Conservation (phyloP, 2,797 vertebrate genomes). For the Coregonus ussuriensis region DNA sequence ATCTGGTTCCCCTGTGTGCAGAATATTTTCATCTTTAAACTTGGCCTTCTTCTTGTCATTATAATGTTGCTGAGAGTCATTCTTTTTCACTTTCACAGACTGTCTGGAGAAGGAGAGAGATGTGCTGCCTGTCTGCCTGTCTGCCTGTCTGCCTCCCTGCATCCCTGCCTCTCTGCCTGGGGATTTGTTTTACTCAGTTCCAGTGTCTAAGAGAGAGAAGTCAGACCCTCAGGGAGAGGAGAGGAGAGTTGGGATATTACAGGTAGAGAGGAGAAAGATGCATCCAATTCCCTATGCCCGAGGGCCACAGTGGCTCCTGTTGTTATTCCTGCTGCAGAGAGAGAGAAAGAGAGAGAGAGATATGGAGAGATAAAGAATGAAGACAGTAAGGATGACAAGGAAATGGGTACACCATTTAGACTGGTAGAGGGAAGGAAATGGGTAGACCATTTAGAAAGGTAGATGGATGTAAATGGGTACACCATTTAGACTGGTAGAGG, state of each 20-base stretch:
- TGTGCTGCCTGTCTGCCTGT: background rate
- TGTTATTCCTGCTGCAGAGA: too few relatives aligned
- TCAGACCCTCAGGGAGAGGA: background rate
- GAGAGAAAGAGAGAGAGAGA: too few relatives aligned
- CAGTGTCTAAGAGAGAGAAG: background rate
- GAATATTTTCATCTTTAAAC: background rate
- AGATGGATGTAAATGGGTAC: too few relatives aligned
- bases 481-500: too few relatives aligned
- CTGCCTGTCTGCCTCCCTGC: background rate
- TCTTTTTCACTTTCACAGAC: background rate
- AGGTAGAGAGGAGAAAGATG: background rate
- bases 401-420: too few relatives aligned
- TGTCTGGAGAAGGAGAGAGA: background rate
- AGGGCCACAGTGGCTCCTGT: too few relatives aligned
- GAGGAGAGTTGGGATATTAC: background rate
- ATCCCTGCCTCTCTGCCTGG: background rate
- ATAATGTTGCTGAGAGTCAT: background rate
- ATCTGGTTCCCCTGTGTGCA: background rate
- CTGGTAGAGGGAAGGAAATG: too few relatives aligned
- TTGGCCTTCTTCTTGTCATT: background rate
- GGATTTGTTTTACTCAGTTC: background rate
- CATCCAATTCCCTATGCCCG: background rate
- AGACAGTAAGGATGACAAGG: too few relatives aligned
- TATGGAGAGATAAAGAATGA: slow-evolving; percentile 10
- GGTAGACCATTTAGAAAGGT: too few relatives aligned